These are phyloP conservation scores for Gymnoscopelus braueri DNA, from an alignment of 2,797 vertebrate genomes.

Conservation along the genomic window DNA sequence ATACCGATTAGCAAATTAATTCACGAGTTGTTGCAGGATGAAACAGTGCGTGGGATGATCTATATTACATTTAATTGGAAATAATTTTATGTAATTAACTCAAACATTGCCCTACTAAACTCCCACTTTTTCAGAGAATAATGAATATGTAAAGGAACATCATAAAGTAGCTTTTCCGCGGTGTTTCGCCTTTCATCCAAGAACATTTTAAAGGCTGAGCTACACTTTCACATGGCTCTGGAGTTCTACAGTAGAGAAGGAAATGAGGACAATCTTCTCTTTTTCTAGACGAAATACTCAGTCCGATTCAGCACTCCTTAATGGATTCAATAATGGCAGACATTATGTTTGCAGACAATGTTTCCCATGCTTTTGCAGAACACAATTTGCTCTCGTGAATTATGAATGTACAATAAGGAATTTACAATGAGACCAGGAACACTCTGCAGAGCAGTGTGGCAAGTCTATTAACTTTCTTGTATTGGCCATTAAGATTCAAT, in stretches of 20 bases:
- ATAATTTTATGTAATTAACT: slow-evolving; percentile 35
- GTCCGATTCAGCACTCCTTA: slow-evolving; percentile 13
- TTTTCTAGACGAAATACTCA: slow-evolving; percentile 20
- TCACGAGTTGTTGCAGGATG: slow-evolving; percentile 6
- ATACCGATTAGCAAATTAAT: slow-evolving; percentile 25
- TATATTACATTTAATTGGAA: slow-evolving; percentile 28
- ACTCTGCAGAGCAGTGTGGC: slow-evolving; percentile 12
- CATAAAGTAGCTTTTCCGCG: neutral
- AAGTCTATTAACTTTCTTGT: neutral
- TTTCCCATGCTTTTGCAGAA: slow-evolving; percentile 14
- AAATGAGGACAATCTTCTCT: slow-evolving; percentile 27
- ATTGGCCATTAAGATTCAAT: slow-evolving; percentile 10
- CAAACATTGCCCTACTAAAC: slow-evolving; percentile 8
- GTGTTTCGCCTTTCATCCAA: no score
- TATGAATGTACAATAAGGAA: slow-evolving; percentile 36
- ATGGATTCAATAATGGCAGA: slow-evolving; percentile 36
- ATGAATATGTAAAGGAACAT: slow-evolving; percentile 21
- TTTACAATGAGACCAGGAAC: slow-evolving; percentile 17
- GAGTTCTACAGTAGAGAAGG: slow-evolving; percentile 14
- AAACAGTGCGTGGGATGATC: slow-evolving; percentile 1
- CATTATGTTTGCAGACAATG: slow-evolving; percentile 15
- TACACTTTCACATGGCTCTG: no score
- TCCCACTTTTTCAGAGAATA: slow-evolving; percentile 4
- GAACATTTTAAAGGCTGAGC: no score
- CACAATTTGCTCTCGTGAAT: slow-evolving; percentile 27